phyloP scores from a whole-genome alignment of 1,140 invertebrate genomes.

The Pentalonia nigronervosa region DNA sequence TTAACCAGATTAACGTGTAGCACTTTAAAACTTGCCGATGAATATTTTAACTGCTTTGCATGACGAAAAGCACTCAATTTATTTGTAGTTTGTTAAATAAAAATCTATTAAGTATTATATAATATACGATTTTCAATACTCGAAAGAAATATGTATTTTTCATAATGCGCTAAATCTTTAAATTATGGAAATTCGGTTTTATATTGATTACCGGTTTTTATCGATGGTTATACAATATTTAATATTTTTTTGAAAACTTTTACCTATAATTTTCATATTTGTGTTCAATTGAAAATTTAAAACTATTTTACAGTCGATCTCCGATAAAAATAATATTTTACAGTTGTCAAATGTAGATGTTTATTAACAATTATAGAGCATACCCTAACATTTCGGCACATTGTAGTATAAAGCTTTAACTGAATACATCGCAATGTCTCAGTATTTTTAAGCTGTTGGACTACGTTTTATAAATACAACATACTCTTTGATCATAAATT shows the following conservation, averaged over 20 bases:
- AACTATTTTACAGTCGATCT: not conserved
- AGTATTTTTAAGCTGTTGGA: no score
- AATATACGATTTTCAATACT: not conserved
- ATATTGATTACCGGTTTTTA: not conserved
- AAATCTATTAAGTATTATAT: not conserved
- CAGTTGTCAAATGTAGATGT: not conserved
- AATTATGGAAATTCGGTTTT: not conserved
- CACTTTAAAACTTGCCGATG: not conserved
- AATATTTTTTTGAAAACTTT: not conserved
- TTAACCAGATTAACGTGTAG: constrained; percentile 17
- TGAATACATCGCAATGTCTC: no score
- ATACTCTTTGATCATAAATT: no score
- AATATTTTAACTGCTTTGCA: not conserved
- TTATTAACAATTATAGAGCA: no score
- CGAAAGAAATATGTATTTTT: not conserved
- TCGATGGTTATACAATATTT: not conserved
- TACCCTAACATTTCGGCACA: no score
- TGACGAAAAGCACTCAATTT: not conserved
- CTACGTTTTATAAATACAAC: no score
- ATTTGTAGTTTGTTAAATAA: not conserved
- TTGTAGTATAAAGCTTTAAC: no score
- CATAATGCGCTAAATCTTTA: not conserved
- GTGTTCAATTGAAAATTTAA: not conserved
- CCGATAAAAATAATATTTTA: not conserved
- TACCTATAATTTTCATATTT: not conserved